Base-by-base conservation (phyloP, 1,140 invertebrate species). In the Drosophila serrata region DNA sequence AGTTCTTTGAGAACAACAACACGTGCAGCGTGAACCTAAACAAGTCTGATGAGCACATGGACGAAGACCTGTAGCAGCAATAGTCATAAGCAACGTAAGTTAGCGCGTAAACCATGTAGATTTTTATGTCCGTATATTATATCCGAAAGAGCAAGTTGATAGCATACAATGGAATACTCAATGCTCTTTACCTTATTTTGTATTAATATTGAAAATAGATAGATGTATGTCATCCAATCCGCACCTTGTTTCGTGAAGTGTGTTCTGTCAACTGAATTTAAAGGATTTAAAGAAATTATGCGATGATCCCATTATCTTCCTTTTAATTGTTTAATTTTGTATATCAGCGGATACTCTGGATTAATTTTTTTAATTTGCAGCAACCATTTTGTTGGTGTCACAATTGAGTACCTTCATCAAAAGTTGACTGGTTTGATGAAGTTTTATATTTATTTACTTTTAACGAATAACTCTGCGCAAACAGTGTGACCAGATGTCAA, bases 11-110 rank as follows among this genome's bases (percentile, higher is more conserved):
- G 64, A 92, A 92, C 56, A 92, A 92, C 63, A 92, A 92, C 55
- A 90, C 91, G 62, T 92, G 87, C 78, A 92, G 79, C 58, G 80
- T 92, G 70, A 92, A 92, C 63, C 77, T 92, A 49, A 92, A 92
- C 61, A 92, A 91, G 80, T 74, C 91, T 88, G 90, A 90, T 39
- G 87, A 92, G 61, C 81, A 82, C 74, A 92, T 92, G 91, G 91
- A 92, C 29, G 84, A 92, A 42, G 91, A 92, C 63, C 80, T 92
- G 76, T 91, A 91, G 85, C 61, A 55, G 51, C 75, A 55, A 24
- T 63, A 62, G 61, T 35, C 51, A 58, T 56, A 56, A 40, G 58
- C 17, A 17, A 17, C 35, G 22, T 61, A 77, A 70, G 48, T 72
- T 72, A 59, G 67, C 15, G 15, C 15, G 48, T 59, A 19, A 70